Evolutionary conservation across 2,113 vertebrate species (phyloP).

Genomic region (Pollimyrus isidori): DNA sequence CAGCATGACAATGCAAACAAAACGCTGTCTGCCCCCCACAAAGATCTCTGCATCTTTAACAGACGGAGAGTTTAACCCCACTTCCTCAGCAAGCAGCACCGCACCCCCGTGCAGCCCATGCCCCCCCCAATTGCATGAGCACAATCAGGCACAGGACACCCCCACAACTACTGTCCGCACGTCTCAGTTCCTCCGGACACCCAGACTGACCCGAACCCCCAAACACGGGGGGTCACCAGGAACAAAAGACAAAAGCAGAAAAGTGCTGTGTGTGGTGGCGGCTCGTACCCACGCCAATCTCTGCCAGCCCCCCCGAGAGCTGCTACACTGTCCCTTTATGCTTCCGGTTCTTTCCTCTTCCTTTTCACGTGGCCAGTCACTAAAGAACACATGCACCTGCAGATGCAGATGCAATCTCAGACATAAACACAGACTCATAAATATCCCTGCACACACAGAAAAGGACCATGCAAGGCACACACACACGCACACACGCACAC

Average conservation of each 20-base stretch:
- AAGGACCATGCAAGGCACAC: slow-evolving; percentile 9
- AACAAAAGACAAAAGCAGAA: slow-evolving; percentile 19
- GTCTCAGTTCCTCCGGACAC: not conserved
- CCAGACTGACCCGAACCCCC: not conserved
- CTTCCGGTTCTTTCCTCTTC: not conserved
- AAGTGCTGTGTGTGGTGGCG: not conserved
- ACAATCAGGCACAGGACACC: not conserved
- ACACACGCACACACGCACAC: not conserved
- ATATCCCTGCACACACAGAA: not conserved
- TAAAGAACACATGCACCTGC: slow-evolving; percentile 8
- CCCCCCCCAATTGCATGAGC: not conserved
- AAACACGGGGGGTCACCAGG: not conserved
- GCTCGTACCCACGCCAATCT: not conserved
- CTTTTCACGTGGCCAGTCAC: not conserved
- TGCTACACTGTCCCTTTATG: not conserved
- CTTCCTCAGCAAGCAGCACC: not conserved
- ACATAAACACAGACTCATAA: not conserved
- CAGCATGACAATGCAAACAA: not conserved
- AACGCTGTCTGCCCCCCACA: not conserved
- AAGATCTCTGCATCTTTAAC: not conserved
- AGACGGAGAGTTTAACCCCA: not conserved
- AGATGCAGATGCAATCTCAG: not conserved
- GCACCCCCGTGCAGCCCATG: not conserved
- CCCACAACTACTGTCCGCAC: not conserved
- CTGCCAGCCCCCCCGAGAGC: not conserved